Evolutionary conservation across 2,797 vertebrate genomes (phyloP).

Genomic region (Xiphorhynchus erythropygius): DNA sequence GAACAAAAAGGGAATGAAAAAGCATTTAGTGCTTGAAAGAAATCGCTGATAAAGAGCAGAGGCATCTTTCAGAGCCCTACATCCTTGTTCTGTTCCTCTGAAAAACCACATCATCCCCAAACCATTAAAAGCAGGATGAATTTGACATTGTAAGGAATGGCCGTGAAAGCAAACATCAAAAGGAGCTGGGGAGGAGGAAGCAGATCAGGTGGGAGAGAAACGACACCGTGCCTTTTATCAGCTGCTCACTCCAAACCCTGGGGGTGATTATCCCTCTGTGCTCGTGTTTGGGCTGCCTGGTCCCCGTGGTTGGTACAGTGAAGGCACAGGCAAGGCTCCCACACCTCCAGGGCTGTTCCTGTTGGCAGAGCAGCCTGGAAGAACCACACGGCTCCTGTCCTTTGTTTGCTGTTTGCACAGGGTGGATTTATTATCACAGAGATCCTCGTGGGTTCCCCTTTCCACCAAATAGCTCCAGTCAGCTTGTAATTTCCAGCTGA

Average conservation of each 20-base stretch:
- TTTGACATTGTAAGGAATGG: constrained; percentile 22
- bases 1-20: constrained; percentile 31
- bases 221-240: background rate
- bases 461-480: background rate
- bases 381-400: fast-evolving
- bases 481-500: background rate
- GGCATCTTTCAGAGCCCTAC: constrained; percentile 52
- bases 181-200: constrained; percentile 12
- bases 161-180: constrained; percentile 51
- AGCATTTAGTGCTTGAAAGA: constrained; percentile 32
- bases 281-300: background rate
- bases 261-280: fast-evolving
- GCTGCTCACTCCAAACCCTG: background rate
- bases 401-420: background rate
- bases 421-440: background rate
- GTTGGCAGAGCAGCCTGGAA: background rate
- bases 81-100: constrained; percentile 19
- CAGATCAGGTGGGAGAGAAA: constrained; percentile 44
- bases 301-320: background rate
- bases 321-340: background rate
- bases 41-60: constrained; percentile 29
- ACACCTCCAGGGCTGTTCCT: background rate
- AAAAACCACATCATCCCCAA: constrained; percentile 43
- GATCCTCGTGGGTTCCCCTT: background rate
- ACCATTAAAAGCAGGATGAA: constrained; percentile 30